Conservation (phyloP, 2,113 vertebrate species). For the Sterna hirundo region DNA sequence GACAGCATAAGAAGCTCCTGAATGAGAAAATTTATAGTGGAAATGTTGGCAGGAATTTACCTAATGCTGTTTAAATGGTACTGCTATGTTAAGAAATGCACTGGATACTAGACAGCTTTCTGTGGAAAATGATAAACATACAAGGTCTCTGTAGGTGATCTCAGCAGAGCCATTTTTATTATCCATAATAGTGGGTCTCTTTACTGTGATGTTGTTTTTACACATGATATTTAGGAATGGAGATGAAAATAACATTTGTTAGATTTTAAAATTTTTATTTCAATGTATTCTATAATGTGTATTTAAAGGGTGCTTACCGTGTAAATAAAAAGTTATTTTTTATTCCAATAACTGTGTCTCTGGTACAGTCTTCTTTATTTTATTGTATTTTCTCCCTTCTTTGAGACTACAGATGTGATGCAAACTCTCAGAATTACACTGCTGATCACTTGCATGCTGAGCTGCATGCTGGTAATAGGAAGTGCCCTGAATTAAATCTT, state of each 20-base stretch:
- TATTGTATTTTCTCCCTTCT: neutral
- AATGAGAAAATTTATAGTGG: conserved; percentile 55
- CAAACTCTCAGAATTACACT: neutral
- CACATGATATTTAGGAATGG: neutral
- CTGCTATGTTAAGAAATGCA: neutral
- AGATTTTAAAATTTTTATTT: neutral
- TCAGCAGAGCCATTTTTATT: conserved; percentile 20
- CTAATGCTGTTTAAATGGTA: neutral
- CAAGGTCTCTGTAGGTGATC: neutral
- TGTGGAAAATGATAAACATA: conserved; percentile 28
- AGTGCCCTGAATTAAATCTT: conserved; percentile 33
- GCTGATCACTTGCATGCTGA: conserved; percentile 32
- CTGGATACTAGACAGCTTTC: conserved; percentile 21
- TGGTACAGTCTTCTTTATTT: neutral
- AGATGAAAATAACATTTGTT: neutral
- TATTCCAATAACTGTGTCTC: neutral
- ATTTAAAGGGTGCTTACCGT: neutral
- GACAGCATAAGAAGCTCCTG: conserved; percentile 28
- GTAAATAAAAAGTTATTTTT: neutral
- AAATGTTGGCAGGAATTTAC: conserved; percentile 53
- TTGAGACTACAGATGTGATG: neutral
- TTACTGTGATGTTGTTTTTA: neutral
- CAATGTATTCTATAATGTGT: neutral
- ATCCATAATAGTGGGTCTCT: neutral
- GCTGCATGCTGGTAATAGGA: conserved; percentile 27